Conservation (phyloP, 2,797 vertebrate genomes). For the Crocodylus rhombifer region DNA sequence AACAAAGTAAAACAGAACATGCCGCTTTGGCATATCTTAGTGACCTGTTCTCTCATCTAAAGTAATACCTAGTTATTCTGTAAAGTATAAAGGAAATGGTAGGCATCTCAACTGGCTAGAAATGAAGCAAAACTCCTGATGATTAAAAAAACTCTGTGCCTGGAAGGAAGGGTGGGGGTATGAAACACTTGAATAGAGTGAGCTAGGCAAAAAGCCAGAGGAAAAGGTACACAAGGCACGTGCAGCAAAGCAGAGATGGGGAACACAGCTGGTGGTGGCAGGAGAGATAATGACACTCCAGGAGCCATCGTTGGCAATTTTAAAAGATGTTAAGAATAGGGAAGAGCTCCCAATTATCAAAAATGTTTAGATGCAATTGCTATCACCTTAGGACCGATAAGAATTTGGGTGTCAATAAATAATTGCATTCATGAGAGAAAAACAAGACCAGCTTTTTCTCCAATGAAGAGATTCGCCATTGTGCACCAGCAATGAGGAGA, state of each 20-base stretch:
- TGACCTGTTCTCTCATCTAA: background rate
- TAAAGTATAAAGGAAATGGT: background rate
- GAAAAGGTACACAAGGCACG: background rate
- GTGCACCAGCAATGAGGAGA: background rate
- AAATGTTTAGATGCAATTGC: background rate
- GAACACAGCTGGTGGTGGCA: background rate
- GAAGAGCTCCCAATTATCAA: background rate
- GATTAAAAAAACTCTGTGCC: background rate
- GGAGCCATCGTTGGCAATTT: background rate
- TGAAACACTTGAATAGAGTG: background rate
- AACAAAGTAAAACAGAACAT: background rate
- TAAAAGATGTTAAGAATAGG: background rate
- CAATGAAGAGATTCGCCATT: background rate
- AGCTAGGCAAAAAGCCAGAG: background rate
- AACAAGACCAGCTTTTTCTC: background rate
- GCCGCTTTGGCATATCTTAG: background rate
- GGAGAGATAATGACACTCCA: background rate
- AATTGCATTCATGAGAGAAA: background rate
- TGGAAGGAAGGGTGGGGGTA: background rate
- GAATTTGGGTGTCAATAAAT: background rate
- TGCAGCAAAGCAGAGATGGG: background rate
- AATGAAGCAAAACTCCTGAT: constrained; percentile 17
- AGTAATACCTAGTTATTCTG: background rate
- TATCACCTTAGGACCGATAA: background rate
- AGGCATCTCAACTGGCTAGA: background rate